Conservation (phyloP, 2,797 vertebrate genomes). For the Danio tinwini region DNA sequence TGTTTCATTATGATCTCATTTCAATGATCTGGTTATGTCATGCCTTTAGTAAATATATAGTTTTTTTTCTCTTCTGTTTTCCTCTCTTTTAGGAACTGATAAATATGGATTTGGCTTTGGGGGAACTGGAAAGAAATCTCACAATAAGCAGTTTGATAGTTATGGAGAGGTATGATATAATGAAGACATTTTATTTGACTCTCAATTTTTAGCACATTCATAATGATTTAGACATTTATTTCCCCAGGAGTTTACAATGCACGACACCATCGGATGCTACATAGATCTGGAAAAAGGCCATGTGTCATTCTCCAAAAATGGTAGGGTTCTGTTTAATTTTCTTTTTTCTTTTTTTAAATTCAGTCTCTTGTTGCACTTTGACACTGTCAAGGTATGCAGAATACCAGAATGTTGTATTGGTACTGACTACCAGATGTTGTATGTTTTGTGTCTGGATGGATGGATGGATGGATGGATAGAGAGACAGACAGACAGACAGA, state of each 20-base stretch:
- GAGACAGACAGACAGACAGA: too few species aligned
- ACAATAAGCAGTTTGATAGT: constrained; percentile 99
- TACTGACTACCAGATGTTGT: too few species aligned
- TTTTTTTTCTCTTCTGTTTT: constrained; percentile 36
- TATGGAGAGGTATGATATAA: constrained; percentile 90
- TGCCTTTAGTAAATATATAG: background rate
- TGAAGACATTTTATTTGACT: background rate
- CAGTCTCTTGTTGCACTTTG: background rate
- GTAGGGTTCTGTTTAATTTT: constrained; percentile 67
- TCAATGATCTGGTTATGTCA: background rate
- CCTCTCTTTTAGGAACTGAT: constrained; percentile 83
- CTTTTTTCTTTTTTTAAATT: background rate
- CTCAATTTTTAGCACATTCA: background rate
- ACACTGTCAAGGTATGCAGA: background rate
- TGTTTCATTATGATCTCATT: constrained; percentile 44
- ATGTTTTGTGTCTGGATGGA: too few species aligned
- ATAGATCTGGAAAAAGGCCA: constrained; percentile 87
- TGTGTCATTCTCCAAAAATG: constrained; percentile 96
- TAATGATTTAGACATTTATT: constrained; percentile 13
- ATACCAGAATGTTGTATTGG: too few species aligned
- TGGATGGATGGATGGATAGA: too few species aligned
- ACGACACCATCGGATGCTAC: constrained; percentile 94
- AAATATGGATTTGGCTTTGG: constrained; percentile 97
- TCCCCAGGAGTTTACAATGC: constrained; percentile 96
- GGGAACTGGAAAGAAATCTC: constrained; percentile 97